Base-by-base conservation (phyloP, 2,113 vertebrate genomes). In the Eira barbara region DNA sequence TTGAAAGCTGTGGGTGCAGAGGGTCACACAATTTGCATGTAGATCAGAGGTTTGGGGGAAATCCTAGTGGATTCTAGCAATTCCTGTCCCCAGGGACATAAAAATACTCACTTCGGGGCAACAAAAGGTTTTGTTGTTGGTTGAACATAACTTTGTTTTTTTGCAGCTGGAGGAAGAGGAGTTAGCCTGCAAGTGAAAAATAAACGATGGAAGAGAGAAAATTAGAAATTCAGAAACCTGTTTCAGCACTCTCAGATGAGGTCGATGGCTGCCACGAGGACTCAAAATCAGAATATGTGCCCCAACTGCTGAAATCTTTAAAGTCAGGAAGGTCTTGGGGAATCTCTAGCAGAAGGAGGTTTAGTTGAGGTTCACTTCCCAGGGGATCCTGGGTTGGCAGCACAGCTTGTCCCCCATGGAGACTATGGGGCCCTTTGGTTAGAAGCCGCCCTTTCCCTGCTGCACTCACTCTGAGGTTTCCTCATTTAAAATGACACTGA, bases 91-190 rank as follows among this genome's bases (percentile, higher is more conserved):
- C 14, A 11, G 2, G 42, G 34, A 85, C 4, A 10, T 27, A 34
- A 29, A 89, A 82, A 83, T 89, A 98, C 98, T 97, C 95, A 98
- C 98, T 91, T 97, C n/a, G 87, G 84, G 39, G 45, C 13, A 42
- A 39, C 39, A 90, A 61, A 2, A 78, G 94, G 59, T 86, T 96
- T 98, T 42, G 27, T 29, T 86, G 36, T 9, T 90, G 20, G 36
- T 42, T 78, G 95, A 25, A 80, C 21, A 20, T 80, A 69, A 65
- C 45, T 65, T 71, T 80, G 61, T 18, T 93, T 86, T 94, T 94
- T 98, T 74, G 89, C 61, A 94, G 67, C 34, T 59, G 94, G 23
- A 76, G 42, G 13, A 57, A 88, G 57, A 88, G 79, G 94, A 57
- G 52, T 31, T 89, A 87, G 67, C 76, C 98, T 98, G 95, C 63